These are phyloP conservation scores for Columba janthina DNA, from an alignment of 2,113 vertebrate species.

Conservation along the genomic window DNA sequence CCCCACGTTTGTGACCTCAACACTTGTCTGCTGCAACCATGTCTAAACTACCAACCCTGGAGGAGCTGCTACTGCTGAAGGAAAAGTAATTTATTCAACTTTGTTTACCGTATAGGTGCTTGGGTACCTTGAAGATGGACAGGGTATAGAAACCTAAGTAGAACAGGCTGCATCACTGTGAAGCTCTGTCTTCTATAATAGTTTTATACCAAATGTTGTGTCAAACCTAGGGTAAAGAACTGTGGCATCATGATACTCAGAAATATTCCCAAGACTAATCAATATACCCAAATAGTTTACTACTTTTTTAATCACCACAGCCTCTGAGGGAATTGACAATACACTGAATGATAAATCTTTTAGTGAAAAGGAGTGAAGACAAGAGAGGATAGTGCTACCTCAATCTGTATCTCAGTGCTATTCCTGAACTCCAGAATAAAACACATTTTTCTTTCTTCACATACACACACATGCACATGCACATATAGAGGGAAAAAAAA, in stretches of 20 bases:
- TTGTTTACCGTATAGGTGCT: background rate
- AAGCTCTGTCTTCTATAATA: background rate
- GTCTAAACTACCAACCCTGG: background rate
- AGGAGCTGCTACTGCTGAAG: background rate
- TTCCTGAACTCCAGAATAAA: background rate
- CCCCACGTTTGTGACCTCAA: background rate
- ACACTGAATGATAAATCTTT: background rate
- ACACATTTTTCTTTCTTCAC: background rate
- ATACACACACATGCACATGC: background rate
- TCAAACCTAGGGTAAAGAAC: background rate
- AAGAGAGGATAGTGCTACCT: background rate
- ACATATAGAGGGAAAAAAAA: background rate
- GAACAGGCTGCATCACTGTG: fast-evolving
- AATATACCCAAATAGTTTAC: background rate
- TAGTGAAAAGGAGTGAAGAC: background rate
- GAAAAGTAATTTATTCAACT: background rate
- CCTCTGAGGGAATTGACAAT: background rate
- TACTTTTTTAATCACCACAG: background rate
- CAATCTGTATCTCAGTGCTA: background rate
- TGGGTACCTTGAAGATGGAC: background rate
- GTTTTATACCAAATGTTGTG: background rate
- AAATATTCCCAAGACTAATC: background rate
- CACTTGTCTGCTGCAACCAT: background rate
- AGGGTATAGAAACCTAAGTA: background rate
- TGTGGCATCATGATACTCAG: background rate